Base-by-base conservation (phyloP, 2,888 invertebrate genomes). In the Xanthia icteritia region DNA sequence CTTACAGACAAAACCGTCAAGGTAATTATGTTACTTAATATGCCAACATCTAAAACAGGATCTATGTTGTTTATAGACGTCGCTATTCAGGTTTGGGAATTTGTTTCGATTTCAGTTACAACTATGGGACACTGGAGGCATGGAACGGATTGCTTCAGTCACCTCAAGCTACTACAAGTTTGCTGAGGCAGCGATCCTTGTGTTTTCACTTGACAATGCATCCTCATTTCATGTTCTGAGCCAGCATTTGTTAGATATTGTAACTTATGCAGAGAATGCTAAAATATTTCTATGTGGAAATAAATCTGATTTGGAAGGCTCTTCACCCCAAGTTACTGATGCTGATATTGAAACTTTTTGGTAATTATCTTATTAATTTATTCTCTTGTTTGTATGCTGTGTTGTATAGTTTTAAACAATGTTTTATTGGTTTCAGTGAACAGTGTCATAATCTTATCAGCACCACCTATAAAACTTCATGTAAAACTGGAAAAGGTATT, bases 141-240 rank as follows among this genome's bases (percentile, higher is more conserved):
- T 99, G 99, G 99, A 99, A 95, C 97, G 99, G 89, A 99, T 99
- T 83, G 99, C 99, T 66, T 99, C 99, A 5, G 98, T 99, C 36
- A 99, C 99, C 20, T 99, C 99, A 48, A 99, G 99, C 92, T 99
- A 99, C 93, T 99, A 99, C 94, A 99, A 99, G 95, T 99, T 99
- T 96, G 98, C 99, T 5, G 99, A 99, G 93, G 99, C 99, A 81
- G 99, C 99, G 77, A 98, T 99, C 89, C 96, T 99, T 83, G 99
- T 99, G 11, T 99, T 99, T 96, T 98, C 99, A 58, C 96, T 99
- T 85, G 99, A 99, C 92, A 99, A 99, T 96, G 98, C 98, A 15
- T 98, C 99, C 58, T 99, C 99, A 15, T 99, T 99, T 96, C 98
- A 99, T 95, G 97, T 98, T 39, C 94, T 99, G 63, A 99, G 99